Percentiles rank a stretch among this genome's conserved stretches.
phyloP scores from a whole-genome alignment of 2,797 vertebrate species.

The Sciurus vulgaris region DNA sequence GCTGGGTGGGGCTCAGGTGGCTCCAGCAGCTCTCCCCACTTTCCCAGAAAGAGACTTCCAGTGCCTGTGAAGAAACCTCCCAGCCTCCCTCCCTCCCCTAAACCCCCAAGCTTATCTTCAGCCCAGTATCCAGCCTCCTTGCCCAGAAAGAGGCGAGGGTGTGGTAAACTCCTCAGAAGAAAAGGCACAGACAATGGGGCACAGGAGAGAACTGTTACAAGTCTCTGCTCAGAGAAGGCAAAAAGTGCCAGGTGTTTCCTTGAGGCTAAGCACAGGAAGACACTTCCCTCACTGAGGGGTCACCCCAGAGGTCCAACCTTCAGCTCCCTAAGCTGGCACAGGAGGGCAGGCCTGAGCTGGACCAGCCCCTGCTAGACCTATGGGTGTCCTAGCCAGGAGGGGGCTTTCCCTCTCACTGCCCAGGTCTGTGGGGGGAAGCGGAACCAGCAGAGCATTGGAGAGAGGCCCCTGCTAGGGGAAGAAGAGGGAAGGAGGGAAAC shows the following conservation, averaged over 20 bases:
- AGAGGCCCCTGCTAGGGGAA: conserved; percentile 72
- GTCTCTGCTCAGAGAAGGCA: conserved; percentile 10
- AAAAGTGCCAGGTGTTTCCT: conserved; percentile 73
- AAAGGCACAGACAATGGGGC: conserved; percentile 67
- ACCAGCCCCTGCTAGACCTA: neutral
- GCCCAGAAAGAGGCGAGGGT: conserved; percentile 49
- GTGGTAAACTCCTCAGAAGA: conserved; percentile 67
- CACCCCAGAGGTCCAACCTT: neutral
- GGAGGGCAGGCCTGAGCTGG: neutral
- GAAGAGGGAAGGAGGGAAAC: conserved; percentile 68
- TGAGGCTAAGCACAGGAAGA: conserved; percentile 29
- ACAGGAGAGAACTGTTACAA: conserved; percentile 25
- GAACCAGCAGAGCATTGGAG: conserved; percentile 68
- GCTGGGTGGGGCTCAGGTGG: neutral
- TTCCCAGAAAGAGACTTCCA: neutral
- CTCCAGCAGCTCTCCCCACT: neutral
- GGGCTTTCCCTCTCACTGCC: conserved; percentile 63
- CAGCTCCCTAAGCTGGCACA: neutral
- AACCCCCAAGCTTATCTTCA: neutral
- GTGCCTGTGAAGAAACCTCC: neutral
- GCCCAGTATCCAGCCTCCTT: neutral
- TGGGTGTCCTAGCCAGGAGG: neutral
- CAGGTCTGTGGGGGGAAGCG: conserved; percentile 72
- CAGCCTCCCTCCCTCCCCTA: neutral
- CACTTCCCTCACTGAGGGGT: neutral